Base-by-base conservation (phyloP, 2,797 vertebrate species). In the Basileuterus tristriatus region DNA sequence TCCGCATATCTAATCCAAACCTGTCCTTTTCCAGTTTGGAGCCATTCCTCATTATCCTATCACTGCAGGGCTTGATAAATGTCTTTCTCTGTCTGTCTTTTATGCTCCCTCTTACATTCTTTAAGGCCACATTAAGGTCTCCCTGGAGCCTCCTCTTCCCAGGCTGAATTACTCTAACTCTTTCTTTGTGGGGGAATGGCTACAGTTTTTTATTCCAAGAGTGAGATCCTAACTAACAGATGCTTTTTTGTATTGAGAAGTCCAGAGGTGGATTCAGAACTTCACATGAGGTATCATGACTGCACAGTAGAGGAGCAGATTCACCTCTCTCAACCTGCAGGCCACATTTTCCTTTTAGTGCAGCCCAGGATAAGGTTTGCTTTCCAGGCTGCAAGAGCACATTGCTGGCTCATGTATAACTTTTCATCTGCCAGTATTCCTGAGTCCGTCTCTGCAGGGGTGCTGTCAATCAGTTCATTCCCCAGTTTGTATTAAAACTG, bases 131-230 rank as follows among this genome's bases (percentile, higher is more conserved):
- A 26, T 24, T 76, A 46, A 37, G 2, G 29, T 50, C 7, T 67
- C 18, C 24, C 29, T 24, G 12, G 17, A 71, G 7, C 39, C 9
- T 55, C 78, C 36, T 89, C 6, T 64, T 82, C 26, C 6, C 5
- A 63, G 32, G 22, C 39, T 74, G 17, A 74, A 53, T 44, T 81
- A 53, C 3, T 3, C 18, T 6, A 20, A 9, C 14, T 32, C 19
- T 43, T 52, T 49, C 34, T n/a, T 80, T 8, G 2, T 17, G 8
- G n/a, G 3, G 41, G 3, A 27, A 16, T 0, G 2, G 6, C 23
- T 41, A 8, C 15, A 86, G 15, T 3, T 32, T 26, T 46, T 68
- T 46, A 26, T 63, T 67, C 24, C 39, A 46, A 16, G 14, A 52
- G 5, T 65, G 14, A 52, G 24, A n/a, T 67, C 20, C 29, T 39